A percentile compares a stretch with the other conserved stretches of the same genome.
Conservation (phyloP, 2,888 invertebrate genomes). For the Netelia inedita region DNA sequence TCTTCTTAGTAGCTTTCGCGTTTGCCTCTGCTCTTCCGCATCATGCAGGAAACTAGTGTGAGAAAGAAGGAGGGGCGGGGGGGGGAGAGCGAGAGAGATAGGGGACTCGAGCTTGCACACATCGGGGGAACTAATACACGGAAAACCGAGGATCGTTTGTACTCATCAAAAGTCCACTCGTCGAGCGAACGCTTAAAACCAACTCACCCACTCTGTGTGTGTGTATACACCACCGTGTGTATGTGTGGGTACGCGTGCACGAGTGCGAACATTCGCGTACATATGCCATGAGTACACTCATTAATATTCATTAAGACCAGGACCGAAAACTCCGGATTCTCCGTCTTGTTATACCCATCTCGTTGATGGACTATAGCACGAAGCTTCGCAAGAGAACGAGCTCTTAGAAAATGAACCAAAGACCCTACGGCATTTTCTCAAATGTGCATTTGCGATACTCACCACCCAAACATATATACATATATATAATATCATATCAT, state of each 20-base stretch:
- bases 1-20: conserved; percentile 20
- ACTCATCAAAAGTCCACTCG: conserved; percentile 67
- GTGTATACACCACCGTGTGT: conserved; percentile 11
- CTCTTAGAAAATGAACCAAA: conserved; percentile 34
- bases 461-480: too few relatives aligned
- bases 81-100: background rate
- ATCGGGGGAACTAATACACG: conserved; percentile 61
- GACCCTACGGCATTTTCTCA: conserved; percentile 11
- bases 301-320: conserved; percentile 69
- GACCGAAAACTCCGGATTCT: conserved; percentile 65
- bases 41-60: conserved; percentile 10
- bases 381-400: conserved; percentile 14
- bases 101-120: conserved; percentile 37
- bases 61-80: background rate
- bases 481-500: background rate
- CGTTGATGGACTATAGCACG: conserved; percentile 33
- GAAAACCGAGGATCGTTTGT: conserved; percentile 69
- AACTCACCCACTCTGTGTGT: background rate
- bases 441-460: background rate
- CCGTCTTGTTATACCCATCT: conserved; percentile 54
- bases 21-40: conserved; percentile 11
- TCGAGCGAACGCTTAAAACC: conserved; percentile 29
- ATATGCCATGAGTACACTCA: conserved; percentile 55
- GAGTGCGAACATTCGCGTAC: conserved; percentile 18
- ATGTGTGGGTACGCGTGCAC: background rate